phyloP scores from a whole-genome alignment of 2,888 invertebrate species.

The Heteromurus nitidus region DNA sequence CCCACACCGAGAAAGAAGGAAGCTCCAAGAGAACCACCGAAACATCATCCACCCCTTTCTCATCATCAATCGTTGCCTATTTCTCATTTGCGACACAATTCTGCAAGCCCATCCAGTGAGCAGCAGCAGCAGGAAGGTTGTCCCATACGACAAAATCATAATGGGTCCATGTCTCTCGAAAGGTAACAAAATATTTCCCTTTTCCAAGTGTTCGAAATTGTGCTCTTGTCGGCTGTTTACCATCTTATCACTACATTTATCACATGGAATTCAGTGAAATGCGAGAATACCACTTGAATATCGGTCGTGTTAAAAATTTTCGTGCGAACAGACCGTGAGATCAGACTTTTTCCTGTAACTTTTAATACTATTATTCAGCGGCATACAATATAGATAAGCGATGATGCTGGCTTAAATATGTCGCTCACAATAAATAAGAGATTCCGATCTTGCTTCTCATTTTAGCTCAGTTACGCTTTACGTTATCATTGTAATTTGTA shows the following conservation, averaged over 20 bases:
- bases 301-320: no score
- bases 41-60: conserved; percentile 53
- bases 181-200: conserved; percentile 45
- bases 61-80: conserved; percentile 75
- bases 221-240: background rate
- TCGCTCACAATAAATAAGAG: no score
- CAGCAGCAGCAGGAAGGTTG: conserved; percentile 75
- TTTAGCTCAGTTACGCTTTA: no score
- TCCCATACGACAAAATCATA: conserved; percentile 79
- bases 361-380: no score
- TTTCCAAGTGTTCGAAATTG: background rate
- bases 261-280: no score
- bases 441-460: no score
- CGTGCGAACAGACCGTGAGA: no score
- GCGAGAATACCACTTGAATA: no score
- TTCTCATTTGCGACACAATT: conserved; percentile 83
- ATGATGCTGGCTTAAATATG: no score
- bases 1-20: conserved; percentile 71
- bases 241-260: background rate
- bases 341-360: no score
- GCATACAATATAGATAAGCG: no score
- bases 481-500: no score
- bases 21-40: conserved; percentile 69
- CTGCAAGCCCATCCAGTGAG: conserved; percentile 82
- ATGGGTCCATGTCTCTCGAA: conserved; percentile 74